Evolutionary conservation across 2,113 vertebrate species (phyloP).

Genomic region (Lasiurus cinereus): DNA sequence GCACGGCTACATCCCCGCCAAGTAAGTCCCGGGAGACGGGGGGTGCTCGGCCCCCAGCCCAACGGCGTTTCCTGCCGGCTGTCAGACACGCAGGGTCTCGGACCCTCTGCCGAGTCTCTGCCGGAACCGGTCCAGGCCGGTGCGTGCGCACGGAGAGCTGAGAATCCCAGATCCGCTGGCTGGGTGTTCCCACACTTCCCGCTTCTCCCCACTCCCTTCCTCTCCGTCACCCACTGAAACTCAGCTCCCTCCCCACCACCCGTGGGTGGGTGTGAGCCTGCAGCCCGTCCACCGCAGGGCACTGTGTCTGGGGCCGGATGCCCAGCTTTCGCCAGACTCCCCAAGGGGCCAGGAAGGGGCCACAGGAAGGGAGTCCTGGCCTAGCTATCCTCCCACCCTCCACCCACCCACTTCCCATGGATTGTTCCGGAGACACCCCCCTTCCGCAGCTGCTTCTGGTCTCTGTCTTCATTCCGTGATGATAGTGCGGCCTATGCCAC

Average conservation of each 20-base stretch:
- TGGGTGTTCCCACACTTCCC: not conserved
- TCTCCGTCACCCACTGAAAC: not conserved
- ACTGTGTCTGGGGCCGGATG: not conserved
- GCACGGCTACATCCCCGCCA: conserved; percentile 91
- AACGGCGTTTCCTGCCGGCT: fast-evolving
- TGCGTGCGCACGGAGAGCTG: not conserved
- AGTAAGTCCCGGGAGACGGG: conserved; percentile 85
- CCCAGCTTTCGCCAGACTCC: not conserved
- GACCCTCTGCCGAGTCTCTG: not conserved
- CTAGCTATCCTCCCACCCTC: not conserved
- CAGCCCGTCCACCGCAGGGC: not conserved
- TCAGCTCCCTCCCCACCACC: not conserved
- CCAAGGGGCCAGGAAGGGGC: not conserved
- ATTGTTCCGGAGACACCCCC: not conserved
- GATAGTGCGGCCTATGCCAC: fast-evolving
- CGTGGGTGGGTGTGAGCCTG: fast-evolving
- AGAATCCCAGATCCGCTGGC: not conserved
- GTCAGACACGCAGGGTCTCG: not conserved
- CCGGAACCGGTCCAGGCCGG: not conserved
- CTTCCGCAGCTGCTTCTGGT: not conserved
- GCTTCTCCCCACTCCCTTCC: not conserved
- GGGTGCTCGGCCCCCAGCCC: fast-evolving
- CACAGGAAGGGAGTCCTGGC: not conserved
- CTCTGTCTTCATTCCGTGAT: not conserved
- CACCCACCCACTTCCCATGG: not conserved